Conservation (phyloP, 2,113 vertebrate species). For the Orcinus orca region DNA sequence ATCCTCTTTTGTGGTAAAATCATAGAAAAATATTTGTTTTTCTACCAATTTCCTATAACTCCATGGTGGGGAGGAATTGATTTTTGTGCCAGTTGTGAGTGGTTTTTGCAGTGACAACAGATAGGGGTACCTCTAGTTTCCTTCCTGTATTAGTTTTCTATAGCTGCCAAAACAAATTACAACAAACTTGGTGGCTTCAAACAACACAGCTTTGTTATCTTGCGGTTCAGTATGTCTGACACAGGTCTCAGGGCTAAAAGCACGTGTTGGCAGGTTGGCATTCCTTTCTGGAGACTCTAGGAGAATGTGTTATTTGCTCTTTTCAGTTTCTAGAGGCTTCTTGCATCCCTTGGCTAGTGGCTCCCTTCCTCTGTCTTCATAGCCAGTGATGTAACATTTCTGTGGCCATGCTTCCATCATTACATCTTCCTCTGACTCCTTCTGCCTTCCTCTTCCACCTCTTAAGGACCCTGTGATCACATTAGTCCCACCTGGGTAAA, state of each 20-base stretch:
- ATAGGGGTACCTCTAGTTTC: not conserved
- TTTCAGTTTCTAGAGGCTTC: not conserved
- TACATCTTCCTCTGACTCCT: not conserved
- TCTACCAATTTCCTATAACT: not conserved
- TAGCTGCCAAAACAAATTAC: not conserved
- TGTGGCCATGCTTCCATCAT: not conserved
- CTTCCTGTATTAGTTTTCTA: not conserved
- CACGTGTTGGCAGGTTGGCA: not conserved
- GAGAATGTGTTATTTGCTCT: not conserved
- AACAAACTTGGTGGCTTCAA: not conserved
- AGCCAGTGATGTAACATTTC: not conserved
- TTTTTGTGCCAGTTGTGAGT: not conserved
- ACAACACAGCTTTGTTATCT: not conserved
- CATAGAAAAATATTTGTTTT: not conserved
- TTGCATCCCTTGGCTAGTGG: not conserved
- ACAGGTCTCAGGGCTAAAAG: not conserved
- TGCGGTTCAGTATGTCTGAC: not conserved
- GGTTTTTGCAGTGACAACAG: not conserved
- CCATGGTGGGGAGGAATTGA: not conserved
- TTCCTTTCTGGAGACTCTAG: not conserved
- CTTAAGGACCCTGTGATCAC: not conserved
- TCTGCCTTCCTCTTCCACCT: not conserved
- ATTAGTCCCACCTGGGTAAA: not conserved
- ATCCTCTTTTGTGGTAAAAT: not conserved
- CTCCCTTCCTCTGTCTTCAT: not conserved